Evolutionary conservation across 1,140 invertebrate genomes (phyloP), one percentile per base, ranked within the genome.

Genomic region (Brachionus angularis): DNA sequence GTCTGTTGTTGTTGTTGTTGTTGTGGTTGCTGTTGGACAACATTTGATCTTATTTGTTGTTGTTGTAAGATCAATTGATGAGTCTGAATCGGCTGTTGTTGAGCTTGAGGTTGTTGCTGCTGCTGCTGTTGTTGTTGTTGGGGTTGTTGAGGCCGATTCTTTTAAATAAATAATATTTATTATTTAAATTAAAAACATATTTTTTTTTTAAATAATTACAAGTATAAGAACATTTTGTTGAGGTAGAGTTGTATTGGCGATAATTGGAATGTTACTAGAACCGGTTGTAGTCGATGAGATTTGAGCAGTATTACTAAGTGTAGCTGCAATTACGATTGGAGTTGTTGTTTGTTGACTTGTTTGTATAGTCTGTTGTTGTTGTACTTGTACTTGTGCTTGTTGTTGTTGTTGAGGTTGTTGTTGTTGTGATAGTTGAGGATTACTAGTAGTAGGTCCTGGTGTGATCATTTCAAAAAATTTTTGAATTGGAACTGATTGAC

Each of bases 261-360:
- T 42, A 23, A 58, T 39, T 25, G 53, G 53, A 58, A 58, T 58
- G n/a, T n/a, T n/a, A n/a, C n/a, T n/a, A n/a, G n/a, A n/a, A 58
- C 53, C 53, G 23, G 33, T 36, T 5, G 3, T 39, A 12, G 34
- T 58, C 7, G n/a, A n/a, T n/a, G n/a, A n/a, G n/a, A n/a, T n/a
- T n/a, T n/a, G n/a, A n/a, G n/a, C n/a, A n/a, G n/a, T n/a, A n/a
- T n/a, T n/a, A n/a, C n/a, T n/a, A n/a, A n/a, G n/a, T n/a, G n/a
- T n/a, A n/a, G n/a, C n/a, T n/a, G n/a, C n/a, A n/a, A n/a, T n/a
- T n/a, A n/a, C n/a, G n/a, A n/a, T n/a, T n/a, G n/a, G n/a, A n/a
- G n/a, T n/a, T n/a, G n/a, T n/a, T n/a, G n/a, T n/a, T n/a, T n/a
- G n/a, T n/a, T n/a, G n/a, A n/a, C n/a, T n/a, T n/a, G n/a, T n/a